Evolutionary conservation across 2,113 vertebrate genomes (phyloP).

Genomic region (Chaenogobius annularis): DNA sequence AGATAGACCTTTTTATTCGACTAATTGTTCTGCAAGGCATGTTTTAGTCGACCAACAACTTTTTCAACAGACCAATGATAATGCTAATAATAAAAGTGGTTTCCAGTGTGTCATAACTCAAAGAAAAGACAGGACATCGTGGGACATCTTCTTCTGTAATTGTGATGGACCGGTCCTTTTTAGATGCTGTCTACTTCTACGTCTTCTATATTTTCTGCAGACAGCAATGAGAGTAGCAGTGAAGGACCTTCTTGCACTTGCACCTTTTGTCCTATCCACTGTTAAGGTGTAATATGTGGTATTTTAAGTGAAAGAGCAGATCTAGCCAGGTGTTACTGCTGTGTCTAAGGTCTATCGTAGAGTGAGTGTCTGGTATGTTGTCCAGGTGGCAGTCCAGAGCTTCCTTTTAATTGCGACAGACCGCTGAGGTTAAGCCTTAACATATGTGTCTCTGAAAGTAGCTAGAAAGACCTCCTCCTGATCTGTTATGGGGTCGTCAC

Average conservation of each 20-base stretch:
- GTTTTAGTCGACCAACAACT: neutral
- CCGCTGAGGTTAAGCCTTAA: slow-evolving; percentile 19
- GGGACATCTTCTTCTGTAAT: neutral
- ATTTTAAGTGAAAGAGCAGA: slow-evolving; percentile 31
- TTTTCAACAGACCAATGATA: too few relatives aligned
- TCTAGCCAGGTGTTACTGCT: slow-evolving; percentile 57
- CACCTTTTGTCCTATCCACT: neutral
- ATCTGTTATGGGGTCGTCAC: neutral
- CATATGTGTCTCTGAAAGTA: slow-evolving; percentile 14
- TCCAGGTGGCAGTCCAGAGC: slow-evolving; percentile 34
- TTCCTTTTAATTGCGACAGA: slow-evolving; percentile 37
- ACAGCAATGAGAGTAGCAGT: neutral
- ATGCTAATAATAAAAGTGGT: too few relatives aligned
- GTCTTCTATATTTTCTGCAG: neutral
- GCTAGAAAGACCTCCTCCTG: slow-evolving; percentile 4
- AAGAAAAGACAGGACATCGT: neutral
- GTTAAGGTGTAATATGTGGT: slow-evolving; percentile 25
- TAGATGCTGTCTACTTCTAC: too few relatives aligned
- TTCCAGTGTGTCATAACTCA: too few relatives aligned
- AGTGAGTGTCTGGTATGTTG: slow-evolving; percentile 46
- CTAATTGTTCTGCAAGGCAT: too few relatives aligned
- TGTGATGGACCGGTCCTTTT: neutral
- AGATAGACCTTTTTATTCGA: too few relatives aligned
- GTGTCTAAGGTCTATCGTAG: slow-evolving; percentile 24
- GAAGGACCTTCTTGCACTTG: neutral